Percentiles rank a stretch among this genome's conserved stretches.
These are phyloP conservation scores for Sebastes iracundus DNA, from an alignment of 2,797 vertebrate genomes.

Conservation along the genomic window DNA sequence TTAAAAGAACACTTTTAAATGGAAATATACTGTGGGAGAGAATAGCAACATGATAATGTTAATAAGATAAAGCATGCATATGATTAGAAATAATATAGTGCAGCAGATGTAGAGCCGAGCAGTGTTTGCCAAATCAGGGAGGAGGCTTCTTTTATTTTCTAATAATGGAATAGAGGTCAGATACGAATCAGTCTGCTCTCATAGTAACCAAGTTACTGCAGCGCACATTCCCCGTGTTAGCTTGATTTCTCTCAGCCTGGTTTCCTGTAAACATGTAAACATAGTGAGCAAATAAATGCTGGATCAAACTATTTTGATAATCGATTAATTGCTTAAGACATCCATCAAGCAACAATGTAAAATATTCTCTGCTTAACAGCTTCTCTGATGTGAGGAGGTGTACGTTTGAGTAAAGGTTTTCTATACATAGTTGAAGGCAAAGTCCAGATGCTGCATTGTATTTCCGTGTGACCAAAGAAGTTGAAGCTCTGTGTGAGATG, in stretches of 20 bases:
- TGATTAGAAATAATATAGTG: no score
- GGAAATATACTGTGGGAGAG: not conserved
- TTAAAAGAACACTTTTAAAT: not conserved
- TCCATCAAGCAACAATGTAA: not conserved
- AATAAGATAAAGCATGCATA: no score
- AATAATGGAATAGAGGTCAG: not conserved
- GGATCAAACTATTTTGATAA: not conserved
- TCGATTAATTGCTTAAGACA: not conserved
- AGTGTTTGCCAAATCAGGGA: not conserved
- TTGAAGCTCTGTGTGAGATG: not conserved
- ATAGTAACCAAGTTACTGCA: not conserved
- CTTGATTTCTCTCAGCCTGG: not conserved
- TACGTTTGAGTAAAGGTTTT: not conserved
- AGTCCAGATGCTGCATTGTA: not conserved
- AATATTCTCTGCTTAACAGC: not conserved
- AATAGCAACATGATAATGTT: no score
- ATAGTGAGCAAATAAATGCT: not conserved
- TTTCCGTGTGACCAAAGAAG: not conserved
- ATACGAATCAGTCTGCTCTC: not conserved
- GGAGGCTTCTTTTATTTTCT: not conserved
- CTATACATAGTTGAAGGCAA: not conserved
- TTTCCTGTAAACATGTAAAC: not conserved
- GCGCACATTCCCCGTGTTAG: not conserved
- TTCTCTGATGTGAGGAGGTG: not conserved
- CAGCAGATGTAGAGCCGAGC: no score